A percentile compares a stretch with the other conserved stretches of the same genome.
phyloP scores from a whole-genome alignment of 2,113 vertebrate genomes.

The Triplophysa tibetana region DNA sequence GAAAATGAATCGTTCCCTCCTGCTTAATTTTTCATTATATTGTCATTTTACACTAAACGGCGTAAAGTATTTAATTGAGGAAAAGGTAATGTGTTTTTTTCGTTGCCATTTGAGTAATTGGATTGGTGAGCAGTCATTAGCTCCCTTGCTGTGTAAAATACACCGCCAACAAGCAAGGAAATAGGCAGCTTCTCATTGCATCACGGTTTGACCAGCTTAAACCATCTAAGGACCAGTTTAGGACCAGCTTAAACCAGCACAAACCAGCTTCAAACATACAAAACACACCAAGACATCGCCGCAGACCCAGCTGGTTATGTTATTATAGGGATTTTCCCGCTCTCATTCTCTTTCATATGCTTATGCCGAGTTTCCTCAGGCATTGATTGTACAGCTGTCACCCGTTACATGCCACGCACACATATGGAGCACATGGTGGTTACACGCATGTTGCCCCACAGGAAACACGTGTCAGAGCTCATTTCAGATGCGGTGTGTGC shows the following conservation, averaged over 20 bases:
- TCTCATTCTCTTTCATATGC: constrained; percentile 52
- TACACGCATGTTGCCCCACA: constrained; percentile 18
- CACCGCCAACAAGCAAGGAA: neutral
- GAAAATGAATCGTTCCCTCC: constrained; percentile 2
- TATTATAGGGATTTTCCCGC: constrained; percentile 32
- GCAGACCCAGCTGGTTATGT: neutral
- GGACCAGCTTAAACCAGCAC: too few species aligned
- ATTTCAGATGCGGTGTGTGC: neutral
- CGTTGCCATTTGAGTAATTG: constrained; percentile 16
- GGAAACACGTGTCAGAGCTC: constrained; percentile 5
- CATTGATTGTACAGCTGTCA: constrained; percentile 59
- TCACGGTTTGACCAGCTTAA: too few species aligned
- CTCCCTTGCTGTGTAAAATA: neutral
- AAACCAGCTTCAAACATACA: too few species aligned
- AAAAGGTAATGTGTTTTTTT: constrained; percentile 34
- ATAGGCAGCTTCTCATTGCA: too few species aligned
- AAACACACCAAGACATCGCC: neutral
- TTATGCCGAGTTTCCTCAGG: constrained; percentile 26
- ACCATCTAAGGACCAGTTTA: too few species aligned
- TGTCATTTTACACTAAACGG: constrained; percentile 27
- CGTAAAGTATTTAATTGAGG: constrained; percentile 27
- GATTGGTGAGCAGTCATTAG: constrained; percentile 31
- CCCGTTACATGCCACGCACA: constrained; percentile 45
- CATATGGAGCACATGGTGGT: constrained; percentile 30
- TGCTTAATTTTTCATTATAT: constrained; percentile 37